Conservation (phyloP, 2,888 invertebrate species). For the Macroteleia sp. region DNA sequence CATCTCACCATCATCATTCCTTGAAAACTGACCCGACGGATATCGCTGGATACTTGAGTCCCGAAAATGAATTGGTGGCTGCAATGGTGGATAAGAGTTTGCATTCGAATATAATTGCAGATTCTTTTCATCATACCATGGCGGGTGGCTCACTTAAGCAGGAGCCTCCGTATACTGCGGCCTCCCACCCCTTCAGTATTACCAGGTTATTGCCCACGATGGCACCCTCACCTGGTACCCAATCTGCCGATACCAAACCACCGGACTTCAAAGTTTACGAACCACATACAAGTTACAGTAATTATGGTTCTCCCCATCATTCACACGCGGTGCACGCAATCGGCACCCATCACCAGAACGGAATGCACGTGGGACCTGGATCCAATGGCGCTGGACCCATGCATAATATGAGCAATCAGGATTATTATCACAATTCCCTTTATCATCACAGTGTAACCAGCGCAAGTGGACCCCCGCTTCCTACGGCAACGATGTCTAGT, state of each 20-base stretch:
- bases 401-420: constrained; percentile 84
- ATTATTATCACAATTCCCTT: constrained; percentile 92
- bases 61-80: constrained; percentile 86
- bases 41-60: constrained; percentile 78
- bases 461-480: constrained; percentile 83
- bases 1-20: constrained; percentile 86
- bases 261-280: constrained; percentile 96
- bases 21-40: constrained; percentile 76
- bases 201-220: constrained; percentile 95
- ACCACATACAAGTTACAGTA: constrained; percentile 86
- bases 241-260: constrained; percentile 78
- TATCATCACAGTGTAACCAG: constrained; percentile 85
- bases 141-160: constrained; percentile 89
- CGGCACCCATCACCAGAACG: constrained; percentile 86
- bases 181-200: constrained; percentile 95
- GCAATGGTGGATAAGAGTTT: constrained; percentile 88
- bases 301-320: constrained; percentile 86
- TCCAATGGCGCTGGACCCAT: constrained; percentile 87
- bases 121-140: constrained; percentile 85
- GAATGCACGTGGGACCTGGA: constrained; percentile 86
- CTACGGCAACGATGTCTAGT: constrained; percentile 86
- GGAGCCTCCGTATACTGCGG: constrained; percentile 91
- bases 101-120: constrained; percentile 84
- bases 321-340: constrained; percentile 86
- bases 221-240: constrained; percentile 81